These are phyloP conservation scores for Coelopa pilipes DNA, from an alignment of 2,888 invertebrate genomes.

Conservation along the genomic window DNA sequence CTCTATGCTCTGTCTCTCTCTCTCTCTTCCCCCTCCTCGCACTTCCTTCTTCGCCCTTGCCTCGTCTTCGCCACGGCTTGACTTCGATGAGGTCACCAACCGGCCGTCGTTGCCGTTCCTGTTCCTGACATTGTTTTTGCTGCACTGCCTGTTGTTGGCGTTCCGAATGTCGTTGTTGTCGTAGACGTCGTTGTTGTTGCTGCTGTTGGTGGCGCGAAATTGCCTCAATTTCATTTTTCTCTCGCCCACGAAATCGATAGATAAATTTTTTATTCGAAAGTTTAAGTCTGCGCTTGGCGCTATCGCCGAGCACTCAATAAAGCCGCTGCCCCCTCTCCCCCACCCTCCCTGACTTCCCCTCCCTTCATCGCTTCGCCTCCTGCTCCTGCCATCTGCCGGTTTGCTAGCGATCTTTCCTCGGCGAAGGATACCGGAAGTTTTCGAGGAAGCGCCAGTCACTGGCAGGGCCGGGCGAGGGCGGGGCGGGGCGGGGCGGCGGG, in stretches of 20 bases:
- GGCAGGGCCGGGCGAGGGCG: not conserved
- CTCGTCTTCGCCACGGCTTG: not conserved
- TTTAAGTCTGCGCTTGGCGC: conserved; percentile 35
- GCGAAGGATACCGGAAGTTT: conserved; percentile 10
- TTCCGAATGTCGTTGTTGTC: no score
- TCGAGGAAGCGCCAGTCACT: not conserved
- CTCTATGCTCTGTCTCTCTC: not conserved
- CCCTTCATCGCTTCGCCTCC: not conserved
- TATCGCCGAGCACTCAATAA: conserved; percentile 42
- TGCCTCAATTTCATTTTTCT: conserved; percentile 24
- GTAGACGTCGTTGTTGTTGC: no score
- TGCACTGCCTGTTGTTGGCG: no score
- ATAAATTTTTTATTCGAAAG: conserved; percentile 29
- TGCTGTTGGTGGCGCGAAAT: conserved; percentile 10
- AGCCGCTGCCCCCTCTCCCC: conserved; percentile 25
- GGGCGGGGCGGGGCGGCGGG: conserved; percentile 19
- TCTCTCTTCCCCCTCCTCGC: no score
- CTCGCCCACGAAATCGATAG: conserved; percentile 37
- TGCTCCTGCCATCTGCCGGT: not conserved
- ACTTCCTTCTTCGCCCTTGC: not conserved
- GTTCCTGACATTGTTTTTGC: not conserved
- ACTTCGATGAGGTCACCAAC: not conserved
- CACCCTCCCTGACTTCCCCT: not conserved
- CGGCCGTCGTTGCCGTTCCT: not conserved
- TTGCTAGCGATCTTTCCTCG: not conserved